Conservation (phyloP, 2,888 invertebrate species). For the Ectemnius lituratus region DNA sequence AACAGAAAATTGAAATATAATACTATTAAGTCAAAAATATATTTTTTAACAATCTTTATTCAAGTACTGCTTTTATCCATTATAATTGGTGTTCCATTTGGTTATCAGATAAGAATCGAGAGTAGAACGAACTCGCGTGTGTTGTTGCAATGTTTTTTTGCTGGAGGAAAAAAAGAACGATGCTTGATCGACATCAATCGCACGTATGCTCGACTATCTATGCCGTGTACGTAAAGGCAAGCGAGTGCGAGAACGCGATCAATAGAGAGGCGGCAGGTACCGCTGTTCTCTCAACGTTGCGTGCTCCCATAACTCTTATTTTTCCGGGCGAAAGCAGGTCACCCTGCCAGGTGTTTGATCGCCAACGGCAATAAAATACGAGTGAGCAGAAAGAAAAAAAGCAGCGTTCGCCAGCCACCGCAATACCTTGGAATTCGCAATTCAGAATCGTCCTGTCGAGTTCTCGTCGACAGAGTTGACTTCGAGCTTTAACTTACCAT, state of each 20-base stretch:
- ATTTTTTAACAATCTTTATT: too few species aligned
- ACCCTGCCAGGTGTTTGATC: slow-evolving; percentile 50
- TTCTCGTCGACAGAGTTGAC: too few species aligned
- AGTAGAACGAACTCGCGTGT: background rate
- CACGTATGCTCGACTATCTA: too few species aligned
- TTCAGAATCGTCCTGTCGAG: too few species aligned
- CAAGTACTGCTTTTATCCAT: too few species aligned
- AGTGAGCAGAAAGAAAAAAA: background rate
- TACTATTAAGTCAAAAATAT: too few species aligned
- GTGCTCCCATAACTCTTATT: slow-evolving; percentile 34
- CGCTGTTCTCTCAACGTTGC: slow-evolving; percentile 15
- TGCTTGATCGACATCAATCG: background rate
- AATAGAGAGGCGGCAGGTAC: slow-evolving; percentile 29
- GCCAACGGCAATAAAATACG: slow-evolving; percentile 36
- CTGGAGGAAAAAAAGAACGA: background rate
- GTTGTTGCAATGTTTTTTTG: background rate
- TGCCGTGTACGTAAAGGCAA: background rate
- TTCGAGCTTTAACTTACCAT: too few species aligned
- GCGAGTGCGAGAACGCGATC: slow-evolving; percentile 9
- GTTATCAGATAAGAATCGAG: too few species aligned
- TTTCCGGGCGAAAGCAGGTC: slow-evolving; percentile 43
- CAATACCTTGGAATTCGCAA: too few species aligned
- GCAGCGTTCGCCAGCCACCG: too few species aligned
- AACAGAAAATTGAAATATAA: too few species aligned
- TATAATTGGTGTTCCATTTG: too few species aligned